phyloP scores from a whole-genome alignment of 2,113 vertebrate genomes.

The Chaenogobius annularis region DNA sequence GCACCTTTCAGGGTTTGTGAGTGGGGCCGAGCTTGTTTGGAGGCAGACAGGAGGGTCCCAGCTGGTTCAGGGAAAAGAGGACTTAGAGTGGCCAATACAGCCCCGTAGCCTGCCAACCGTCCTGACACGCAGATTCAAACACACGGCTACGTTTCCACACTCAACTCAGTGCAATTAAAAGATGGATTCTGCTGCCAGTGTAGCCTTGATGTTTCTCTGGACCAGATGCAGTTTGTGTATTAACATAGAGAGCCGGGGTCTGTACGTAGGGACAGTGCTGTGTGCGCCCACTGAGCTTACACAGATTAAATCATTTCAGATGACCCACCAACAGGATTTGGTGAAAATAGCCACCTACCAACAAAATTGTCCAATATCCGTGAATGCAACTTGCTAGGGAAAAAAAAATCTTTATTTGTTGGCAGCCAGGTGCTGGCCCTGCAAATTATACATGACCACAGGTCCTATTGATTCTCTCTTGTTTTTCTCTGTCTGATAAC shows the following conservation, averaged over 20 bases:
- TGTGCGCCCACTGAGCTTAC: constrained; percentile 53
- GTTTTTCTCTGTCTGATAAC: constrained; percentile 73
- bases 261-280: constrained; percentile 57
- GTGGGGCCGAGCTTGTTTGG: constrained; percentile 64
- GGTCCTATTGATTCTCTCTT: constrained; percentile 74
- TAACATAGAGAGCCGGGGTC: constrained; percentile 49
- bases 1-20: constrained; percentile 56
- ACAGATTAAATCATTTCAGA: constrained; percentile 61
- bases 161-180: constrained; percentile 45
- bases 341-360: constrained; percentile 61
- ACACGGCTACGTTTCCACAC: constrained; percentile 36
- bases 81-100: constrained; percentile 67
- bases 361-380: constrained; percentile 68
- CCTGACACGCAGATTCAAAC: constrained; percentile 30
- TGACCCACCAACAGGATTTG: constrained; percentile 67
- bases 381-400: constrained; percentile 53
- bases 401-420: constrained; percentile 66
- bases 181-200: constrained; percentile 42
- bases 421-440: constrained; percentile 70
- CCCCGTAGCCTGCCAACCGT: constrained; percentile 62
- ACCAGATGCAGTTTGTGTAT: constrained; percentile 30
- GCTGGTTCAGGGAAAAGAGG: constrained; percentile 74
- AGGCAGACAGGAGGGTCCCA: constrained; percentile 71
- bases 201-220: constrained; percentile 43
- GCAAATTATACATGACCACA: constrained; percentile 77